A percentile compares a stretch with the other conserved stretches of the same genome.
Evolutionary conservation across 1,140 invertebrate species (phyloP).

Genomic region (Phymastichus coffea): DNA sequence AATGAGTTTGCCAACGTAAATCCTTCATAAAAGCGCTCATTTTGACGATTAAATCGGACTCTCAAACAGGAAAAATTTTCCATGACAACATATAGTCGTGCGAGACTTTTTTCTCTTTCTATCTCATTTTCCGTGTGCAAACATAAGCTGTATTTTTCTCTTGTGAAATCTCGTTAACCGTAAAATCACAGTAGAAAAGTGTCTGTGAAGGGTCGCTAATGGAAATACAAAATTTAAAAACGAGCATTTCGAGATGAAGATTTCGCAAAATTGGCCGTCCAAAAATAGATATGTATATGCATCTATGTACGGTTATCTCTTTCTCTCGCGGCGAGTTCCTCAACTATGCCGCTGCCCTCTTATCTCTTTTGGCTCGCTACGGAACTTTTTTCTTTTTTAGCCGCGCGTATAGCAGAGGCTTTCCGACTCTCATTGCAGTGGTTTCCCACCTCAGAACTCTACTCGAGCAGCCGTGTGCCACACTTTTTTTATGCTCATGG

Average conservation of each 20-base stretch:
- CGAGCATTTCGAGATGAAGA: conserved; percentile 17
- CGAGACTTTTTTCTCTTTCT: too few species aligned
- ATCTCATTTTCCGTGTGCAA: too few species aligned
- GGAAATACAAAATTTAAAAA: conserved; percentile 22
- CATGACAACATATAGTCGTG: not conserved
- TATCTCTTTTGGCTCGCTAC: not conserved
- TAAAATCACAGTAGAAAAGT: conserved; percentile 20
- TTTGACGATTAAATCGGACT: not conserved
- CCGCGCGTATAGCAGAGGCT: too few species aligned
- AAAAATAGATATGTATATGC: too few species aligned
- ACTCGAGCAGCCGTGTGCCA: not conserved
- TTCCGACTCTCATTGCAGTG: conserved; percentile 2
- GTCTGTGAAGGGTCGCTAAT: not conserved
- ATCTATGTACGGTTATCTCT: not conserved
- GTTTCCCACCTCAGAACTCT: not conserved
- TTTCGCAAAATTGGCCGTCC: too few species aligned
- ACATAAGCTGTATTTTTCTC: too few species aligned
- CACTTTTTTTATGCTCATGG: not conserved
- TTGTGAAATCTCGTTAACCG: conserved; percentile 13
- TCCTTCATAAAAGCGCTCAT: not conserved
- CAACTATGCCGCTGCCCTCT: conserved; percentile 3
- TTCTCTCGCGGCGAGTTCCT: conserved; percentile 2
- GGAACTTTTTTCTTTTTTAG: not conserved
- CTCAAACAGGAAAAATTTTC: conserved; percentile 7
- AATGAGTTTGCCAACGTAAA: too few species aligned